A percentile compares a stretch with the other conserved stretches of the same genome.
Evolutionary conservation across 2,797 vertebrate genomes (phyloP).

Genomic region (Falco peregrinus): DNA sequence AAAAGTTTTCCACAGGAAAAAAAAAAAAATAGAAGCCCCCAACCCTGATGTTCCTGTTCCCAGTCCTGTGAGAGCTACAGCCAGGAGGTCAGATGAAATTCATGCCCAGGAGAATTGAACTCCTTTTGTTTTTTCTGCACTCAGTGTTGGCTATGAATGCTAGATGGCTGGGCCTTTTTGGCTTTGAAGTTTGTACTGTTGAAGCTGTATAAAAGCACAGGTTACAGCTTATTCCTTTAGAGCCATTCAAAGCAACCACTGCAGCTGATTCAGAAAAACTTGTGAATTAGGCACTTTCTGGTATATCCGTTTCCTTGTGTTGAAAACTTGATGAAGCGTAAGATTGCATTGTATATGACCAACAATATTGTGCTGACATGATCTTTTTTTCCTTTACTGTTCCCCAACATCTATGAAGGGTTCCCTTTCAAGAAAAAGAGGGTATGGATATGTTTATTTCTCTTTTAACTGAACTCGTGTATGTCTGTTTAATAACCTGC

Average conservation of each 20-base stretch:
- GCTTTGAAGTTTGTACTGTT: slow-evolving; percentile 50
- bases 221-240: slow-evolving; percentile 40
- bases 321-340: slow-evolving; percentile 68
- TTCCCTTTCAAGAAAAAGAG: slow-evolving; percentile 70
- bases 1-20: background rate
- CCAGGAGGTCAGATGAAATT: slow-evolving; percentile 58
- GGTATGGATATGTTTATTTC: slow-evolving; percentile 75
- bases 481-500: slow-evolving; percentile 71
- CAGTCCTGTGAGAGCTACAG: slow-evolving; percentile 41
- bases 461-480: slow-evolving; percentile 72
- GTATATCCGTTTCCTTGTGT: slow-evolving; percentile 59
- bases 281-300: slow-evolving; percentile 63
- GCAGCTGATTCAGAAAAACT: slow-evolving; percentile 27
- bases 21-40: too few relatives aligned
- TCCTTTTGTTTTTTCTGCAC: slow-evolving; percentile 46
- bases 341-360: slow-evolving; percentile 60
- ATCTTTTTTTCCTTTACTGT: slow-evolving; percentile 53
- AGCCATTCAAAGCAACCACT: slow-evolving; percentile 58
- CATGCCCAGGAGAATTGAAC: background rate
- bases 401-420: slow-evolving; percentile 56
- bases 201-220: slow-evolving; percentile 24
- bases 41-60: slow-evolving; percentile 35
- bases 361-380: slow-evolving; percentile 68
- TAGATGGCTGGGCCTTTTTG: background rate
- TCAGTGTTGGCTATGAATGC: slow-evolving; percentile 68